These are phyloP conservation scores for Poecilus cupreus DNA, from an alignment of 2,888 invertebrate species.

Conservation along the genomic window DNA sequence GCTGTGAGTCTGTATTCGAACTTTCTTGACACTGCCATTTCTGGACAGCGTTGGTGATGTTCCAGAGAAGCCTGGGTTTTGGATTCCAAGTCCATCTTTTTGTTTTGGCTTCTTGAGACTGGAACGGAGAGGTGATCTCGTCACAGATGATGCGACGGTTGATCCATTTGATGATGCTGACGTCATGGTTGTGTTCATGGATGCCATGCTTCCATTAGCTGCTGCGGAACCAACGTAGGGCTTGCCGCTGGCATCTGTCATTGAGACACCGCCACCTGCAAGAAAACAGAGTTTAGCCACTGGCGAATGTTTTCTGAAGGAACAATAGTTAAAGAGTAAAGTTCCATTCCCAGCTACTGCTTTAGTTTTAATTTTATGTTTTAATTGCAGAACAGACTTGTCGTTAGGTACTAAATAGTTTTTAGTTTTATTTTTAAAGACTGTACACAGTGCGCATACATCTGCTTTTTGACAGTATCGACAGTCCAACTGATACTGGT, in stretches of 20 bases:
- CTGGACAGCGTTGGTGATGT: conserved; percentile 88
- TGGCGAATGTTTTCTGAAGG: too few species aligned
- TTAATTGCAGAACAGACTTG: too few species aligned
- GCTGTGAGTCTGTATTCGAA: conserved; percentile 92
- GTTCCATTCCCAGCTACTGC: too few species aligned
- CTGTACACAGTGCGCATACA: too few species aligned
- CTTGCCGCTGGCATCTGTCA: conserved; percentile 91
- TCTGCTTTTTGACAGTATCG: too few species aligned
- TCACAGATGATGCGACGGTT: conserved; percentile 74
- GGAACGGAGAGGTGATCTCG: conserved; percentile 81
- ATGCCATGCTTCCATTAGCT: conserved; percentile 80
- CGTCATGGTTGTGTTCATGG: conserved; percentile 84
- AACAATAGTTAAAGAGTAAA: background rate
- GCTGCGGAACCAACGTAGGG: conserved; percentile 80
- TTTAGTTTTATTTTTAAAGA: too few species aligned
- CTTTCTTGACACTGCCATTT: conserved; percentile 92
- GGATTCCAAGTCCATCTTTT: conserved; percentile 85
- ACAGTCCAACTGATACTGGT: too few species aligned
- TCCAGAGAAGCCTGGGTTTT: conserved; percentile 89
- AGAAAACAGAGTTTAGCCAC: conserved; percentile 41
- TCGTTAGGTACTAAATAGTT: too few species aligned
- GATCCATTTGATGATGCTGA: conserved; percentile 76
- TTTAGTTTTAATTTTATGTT: too few species aligned
- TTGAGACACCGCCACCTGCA: conserved; percentile 80
- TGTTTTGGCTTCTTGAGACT: conserved; percentile 85